Evolutionary conservation across 2,888 invertebrate genomes (phyloP).

Genomic region (Lottia scabra): DNA sequence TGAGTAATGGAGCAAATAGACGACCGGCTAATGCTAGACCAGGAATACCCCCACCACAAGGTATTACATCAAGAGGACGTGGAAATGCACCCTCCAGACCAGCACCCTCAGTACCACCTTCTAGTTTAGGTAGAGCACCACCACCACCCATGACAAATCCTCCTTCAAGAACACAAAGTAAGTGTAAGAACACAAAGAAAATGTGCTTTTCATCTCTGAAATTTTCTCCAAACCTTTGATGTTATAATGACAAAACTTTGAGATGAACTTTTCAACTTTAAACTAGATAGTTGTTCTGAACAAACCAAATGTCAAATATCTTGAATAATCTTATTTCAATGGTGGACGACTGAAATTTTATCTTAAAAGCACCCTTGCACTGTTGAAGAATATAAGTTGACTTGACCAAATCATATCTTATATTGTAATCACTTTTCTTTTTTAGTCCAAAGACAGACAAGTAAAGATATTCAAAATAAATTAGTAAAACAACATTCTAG

Average conservation of each 20-base stretch:
- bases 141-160: conserved; percentile 32
- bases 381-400: too few species aligned
- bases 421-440: not conserved
- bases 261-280: too few species aligned
- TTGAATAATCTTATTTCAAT: too few species aligned
- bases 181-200: not conserved
- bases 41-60: conserved; percentile 18
- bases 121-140: conserved; percentile 18
- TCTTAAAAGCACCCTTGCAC: too few species aligned
- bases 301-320: too few species aligned
- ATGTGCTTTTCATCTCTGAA: not conserved
- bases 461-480: conserved; percentile 32
- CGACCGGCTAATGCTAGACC: conserved; percentile 23
- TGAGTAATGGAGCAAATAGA: conserved; percentile 14
- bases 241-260: too few species aligned
- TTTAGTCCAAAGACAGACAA: conserved; percentile 35
- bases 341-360: too few species aligned
- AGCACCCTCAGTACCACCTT: conserved; percentile 22
- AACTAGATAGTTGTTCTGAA: too few species aligned
- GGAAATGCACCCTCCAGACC: conserved; percentile 24
- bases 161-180: conserved; percentile 34
- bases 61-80: conserved; percentile 20
- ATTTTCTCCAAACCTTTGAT: not conserved
- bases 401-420: too few species aligned
- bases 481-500: conserved; percentile 21